These are phyloP conservation scores for Molanna angustata DNA, from an alignment of 2,888 invertebrate genomes.

Conservation along the genomic window DNA sequence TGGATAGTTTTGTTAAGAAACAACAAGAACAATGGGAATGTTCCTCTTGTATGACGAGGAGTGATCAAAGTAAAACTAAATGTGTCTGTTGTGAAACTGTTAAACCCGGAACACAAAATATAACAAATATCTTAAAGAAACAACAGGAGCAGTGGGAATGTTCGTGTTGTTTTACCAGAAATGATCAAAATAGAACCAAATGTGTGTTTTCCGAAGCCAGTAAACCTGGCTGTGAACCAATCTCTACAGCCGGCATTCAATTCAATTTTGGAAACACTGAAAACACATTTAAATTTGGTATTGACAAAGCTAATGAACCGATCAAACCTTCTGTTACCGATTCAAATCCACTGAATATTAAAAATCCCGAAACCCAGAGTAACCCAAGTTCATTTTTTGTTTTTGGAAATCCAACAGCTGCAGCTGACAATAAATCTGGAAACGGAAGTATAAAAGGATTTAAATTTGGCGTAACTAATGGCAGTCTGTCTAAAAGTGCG, in stretches of 20 bases:
- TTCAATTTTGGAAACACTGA: slow-evolving; percentile 34
- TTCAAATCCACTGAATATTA: slow-evolving; percentile 42
- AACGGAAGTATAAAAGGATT: slow-evolving; percentile 32
- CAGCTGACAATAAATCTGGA: slow-evolving; percentile 13
- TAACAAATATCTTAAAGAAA: slow-evolving; percentile 25
- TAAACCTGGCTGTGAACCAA: slow-evolving; percentile 43
- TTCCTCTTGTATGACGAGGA: slow-evolving; percentile 59
- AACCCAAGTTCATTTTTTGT: slow-evolving; percentile 40
- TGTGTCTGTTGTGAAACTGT: slow-evolving; percentile 57
- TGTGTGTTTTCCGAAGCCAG: slow-evolving; percentile 60
- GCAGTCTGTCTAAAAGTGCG: background rate
- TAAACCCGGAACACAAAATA: slow-evolving; percentile 38
- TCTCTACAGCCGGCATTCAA: slow-evolving; percentile 32
- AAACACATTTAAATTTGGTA: slow-evolving; percentile 49
- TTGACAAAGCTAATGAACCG: slow-evolving; percentile 42
- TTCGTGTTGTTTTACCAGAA: slow-evolving; percentile 58
- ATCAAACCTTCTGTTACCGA: slow-evolving; percentile 11
- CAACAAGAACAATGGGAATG: slow-evolving; percentile 59
- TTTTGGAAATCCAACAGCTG: slow-evolving; percentile 40
- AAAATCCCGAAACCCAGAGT: slow-evolving; percentile 38
- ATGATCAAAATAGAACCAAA: slow-evolving; percentile 45
- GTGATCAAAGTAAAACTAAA: slow-evolving; percentile 44
- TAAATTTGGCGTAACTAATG: slow-evolving; percentile 37
- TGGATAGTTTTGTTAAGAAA: slow-evolving; percentile 29
- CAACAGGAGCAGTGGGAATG: slow-evolving; percentile 58